Base-by-base conservation (phyloP, 2,797 vertebrate species). In the Gobionotothen gibberifrons region DNA sequence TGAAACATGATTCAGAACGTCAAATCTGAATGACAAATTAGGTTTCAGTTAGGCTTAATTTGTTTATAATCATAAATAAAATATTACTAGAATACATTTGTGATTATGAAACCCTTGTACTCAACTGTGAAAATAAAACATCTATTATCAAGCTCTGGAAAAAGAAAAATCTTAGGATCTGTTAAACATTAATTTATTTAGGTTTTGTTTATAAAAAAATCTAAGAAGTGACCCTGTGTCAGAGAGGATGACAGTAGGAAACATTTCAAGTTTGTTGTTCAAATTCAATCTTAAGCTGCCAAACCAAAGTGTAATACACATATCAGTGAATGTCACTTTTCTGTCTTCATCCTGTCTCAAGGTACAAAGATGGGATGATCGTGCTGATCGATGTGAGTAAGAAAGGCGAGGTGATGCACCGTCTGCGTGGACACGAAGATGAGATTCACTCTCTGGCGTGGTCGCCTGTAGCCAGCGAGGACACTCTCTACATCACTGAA, bases 331-430 rank as follows among this genome's bases (percentile, higher is more conserved):
- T 0, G 3, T 1, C n/a, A n/a, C n/a, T n/a, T n/a, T n/a, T 5
- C 9, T 26, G 44, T 51, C 1, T 1, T 26, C 44, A 0, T 39
- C 16, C 36, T 3, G 9, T 86, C 61, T 19, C 8, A 65, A 99
- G 98, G 70, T 99, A 99, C 91, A 99, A 97, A 89, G 97, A 99
- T 63, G 98, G 98, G 72, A 96, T 99, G 92, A 96, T 99, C 63
- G 93, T 95, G 55, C 77, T 99, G 76, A 96, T 97, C 9, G 97
- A 99, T 46, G 94, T 98, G 90, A 97, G 95, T 83, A 97, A 94
- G 81, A 97, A 97, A 83, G 97, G 95, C 22, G 96, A 97, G 63
- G 94, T 99, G 51, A 76, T 94, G 57, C 96, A 97, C 61, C 94
- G 97, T 0, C 90, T 99, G 16, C 94, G 97, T n/a, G 98, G 97